Base-by-base conservation (phyloP, 2,113 vertebrate genomes). In the Chiloscyllium plagiosum region DNA sequence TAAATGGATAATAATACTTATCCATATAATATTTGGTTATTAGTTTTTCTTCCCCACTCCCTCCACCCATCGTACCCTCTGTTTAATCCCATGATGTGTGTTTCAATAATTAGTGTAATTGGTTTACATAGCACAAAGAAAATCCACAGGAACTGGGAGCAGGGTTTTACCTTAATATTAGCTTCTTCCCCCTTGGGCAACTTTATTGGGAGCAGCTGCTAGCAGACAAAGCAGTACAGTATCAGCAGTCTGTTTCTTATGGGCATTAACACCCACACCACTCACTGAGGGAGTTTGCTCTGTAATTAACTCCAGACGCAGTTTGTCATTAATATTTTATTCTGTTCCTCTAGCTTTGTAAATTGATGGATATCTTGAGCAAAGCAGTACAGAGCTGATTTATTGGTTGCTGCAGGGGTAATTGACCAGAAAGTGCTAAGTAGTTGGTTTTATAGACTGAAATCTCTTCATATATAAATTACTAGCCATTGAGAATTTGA, bases 171-270 rank as follows among this genome's bases (percentile, higher is more conserved):
- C n/a, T 65, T 93, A 68, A 66, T 65, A 93, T 66, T 68, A n/a
- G 89, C 17, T 17, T 93, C 89, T 93, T 93, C 33, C 89, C 89
- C 87, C 89, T 66, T 66, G 61, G 89, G 89, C 89, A 37, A 66
- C 61, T 93, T 93, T 93, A 93, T 93, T 66, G 89, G 89, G 61
- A 93, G 61, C 89, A 93, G 89, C 89, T 93, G 89, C 89, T 93
- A 3, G 61, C 33, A 66, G n/a, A 93, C 89, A 93, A 93, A 93
- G 89, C 61, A 66, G 33, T 37, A 61, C 89, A 93, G 89, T 68
- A 66, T 93, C 89, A 93, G 89, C 89, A 66, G 61, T 37, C 89
- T 93, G 89, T 93, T 66, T 37, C 89, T 93, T 61, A 93, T 93
- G 89, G 89, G 61, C 89, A 66, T 66, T 37, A 66, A 66, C 89